These are phyloP conservation scores for Zoanthus gigantus DNA, from an alignment of 92 coral and sea anemone genomes.

Conservation along the genomic window DNA sequence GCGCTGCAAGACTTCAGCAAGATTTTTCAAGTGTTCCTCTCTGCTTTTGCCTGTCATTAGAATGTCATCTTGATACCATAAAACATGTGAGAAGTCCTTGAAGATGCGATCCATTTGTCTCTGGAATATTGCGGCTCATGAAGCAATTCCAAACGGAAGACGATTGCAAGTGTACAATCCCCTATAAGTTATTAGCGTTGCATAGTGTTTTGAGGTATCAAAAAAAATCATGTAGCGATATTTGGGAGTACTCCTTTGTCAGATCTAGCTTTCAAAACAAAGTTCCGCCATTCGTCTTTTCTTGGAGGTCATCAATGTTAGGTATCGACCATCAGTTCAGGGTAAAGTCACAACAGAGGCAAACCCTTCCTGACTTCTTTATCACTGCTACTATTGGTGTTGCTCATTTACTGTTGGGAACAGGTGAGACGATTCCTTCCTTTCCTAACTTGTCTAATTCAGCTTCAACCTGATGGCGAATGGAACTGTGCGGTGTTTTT, in stretches of 20 bases:
- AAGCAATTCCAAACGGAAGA: constrained; percentile 11
- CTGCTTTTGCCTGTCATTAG: not conserved
- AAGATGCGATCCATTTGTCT: not conserved
- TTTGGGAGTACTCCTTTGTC: constrained; percentile 26
- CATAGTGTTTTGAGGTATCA: not conserved
- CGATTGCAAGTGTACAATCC: not conserved
- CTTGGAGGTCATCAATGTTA: not conserved
- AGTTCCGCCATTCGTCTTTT: constrained; percentile 30
- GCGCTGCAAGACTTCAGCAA: not conserved
- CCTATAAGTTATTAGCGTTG: not conserved
- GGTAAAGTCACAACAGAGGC: constrained; percentile 13
- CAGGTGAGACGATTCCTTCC: constrained; percentile 27
- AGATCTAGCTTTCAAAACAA: constrained; percentile 19
- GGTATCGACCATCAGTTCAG: constrained; percentile 21
- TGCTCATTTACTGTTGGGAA: constrained; percentile 16
- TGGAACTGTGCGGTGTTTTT: not conserved
- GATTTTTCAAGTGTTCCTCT: not conserved
- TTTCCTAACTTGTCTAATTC: not conserved
- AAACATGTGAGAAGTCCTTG: not conserved
- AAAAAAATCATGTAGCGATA: not conserved
- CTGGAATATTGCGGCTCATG: constrained; percentile 10
- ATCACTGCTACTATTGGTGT: constrained; percentile 27
- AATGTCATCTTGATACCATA: constrained; percentile 28
- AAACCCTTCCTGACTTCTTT: not conserved
- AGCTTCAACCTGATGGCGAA: constrained; percentile 17